Evolutionary conservation across 2,797 vertebrate genomes (phyloP).

Genomic region (Hippocampus kuda): DNA sequence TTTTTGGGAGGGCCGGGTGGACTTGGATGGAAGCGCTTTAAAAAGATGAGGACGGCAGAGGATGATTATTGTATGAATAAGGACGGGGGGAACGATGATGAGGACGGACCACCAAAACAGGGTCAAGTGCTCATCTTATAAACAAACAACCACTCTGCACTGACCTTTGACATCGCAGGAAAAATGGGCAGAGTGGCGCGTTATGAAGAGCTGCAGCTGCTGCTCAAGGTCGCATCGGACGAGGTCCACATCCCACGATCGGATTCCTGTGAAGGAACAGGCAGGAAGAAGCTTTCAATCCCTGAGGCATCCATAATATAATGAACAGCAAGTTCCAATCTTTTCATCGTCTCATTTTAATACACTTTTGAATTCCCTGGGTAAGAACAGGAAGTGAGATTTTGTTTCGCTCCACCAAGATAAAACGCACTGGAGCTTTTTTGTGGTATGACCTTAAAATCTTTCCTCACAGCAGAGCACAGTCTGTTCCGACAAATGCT

Average conservation of each 20-base stretch:
- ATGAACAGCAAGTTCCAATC: not conserved
- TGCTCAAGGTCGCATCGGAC: conserved; percentile 78
- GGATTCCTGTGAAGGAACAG: conserved; percentile 69
- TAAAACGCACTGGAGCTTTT: conserved; percentile 9
- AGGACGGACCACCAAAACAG: no score
- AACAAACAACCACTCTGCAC: conserved; percentile 32
- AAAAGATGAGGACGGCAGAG: no score
- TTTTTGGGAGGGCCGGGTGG: no score
- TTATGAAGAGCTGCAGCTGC: conserved; percentile 85
- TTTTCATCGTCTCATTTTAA: conserved; percentile 25
- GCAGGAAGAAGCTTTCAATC: not conserved
- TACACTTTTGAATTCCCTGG: conserved; percentile 25
- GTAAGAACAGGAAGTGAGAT: conserved; percentile 16
- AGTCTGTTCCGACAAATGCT: conserved; percentile 39
- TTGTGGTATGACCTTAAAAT: conserved; percentile 23
- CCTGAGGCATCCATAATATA: not conserved
- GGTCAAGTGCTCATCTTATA: no score
- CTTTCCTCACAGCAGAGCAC: conserved; percentile 33
- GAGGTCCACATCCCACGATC: conserved; percentile 81
- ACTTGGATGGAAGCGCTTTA: no score
- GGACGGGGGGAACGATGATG: no score
- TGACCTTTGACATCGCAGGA: conserved; percentile 94
- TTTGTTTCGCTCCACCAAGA: conserved; percentile 8
- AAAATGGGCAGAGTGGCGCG: conserved; percentile 90
- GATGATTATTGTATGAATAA: no score